Conservation (phyloP, 2,797 vertebrate genomes). For the Acridotheres tristis region DNA sequence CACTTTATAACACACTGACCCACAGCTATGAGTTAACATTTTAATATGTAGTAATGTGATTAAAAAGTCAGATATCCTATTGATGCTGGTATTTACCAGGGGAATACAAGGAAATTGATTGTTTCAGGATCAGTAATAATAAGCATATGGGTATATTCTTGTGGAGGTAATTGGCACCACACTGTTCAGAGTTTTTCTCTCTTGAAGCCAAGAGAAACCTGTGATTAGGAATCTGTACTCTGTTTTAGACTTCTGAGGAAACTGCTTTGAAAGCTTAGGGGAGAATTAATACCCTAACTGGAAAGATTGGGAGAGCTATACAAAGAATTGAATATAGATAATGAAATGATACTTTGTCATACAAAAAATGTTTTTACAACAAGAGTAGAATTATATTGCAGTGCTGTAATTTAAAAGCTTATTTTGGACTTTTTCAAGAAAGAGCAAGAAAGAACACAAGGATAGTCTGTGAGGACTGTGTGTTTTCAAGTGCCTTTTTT, state of each 20-base stretch:
- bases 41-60: constrained; percentile 47
- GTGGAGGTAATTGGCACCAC: constrained; percentile 59
- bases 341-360: not conserved
- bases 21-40: constrained; percentile 37
- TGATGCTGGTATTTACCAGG: constrained; percentile 52
- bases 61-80: constrained; percentile 42
- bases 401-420: not conserved
- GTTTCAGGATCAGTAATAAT: constrained; percentile 59
- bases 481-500: not conserved
- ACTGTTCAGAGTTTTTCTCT: constrained; percentile 36
- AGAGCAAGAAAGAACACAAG: not conserved
- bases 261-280: not conserved
- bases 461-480: not conserved
- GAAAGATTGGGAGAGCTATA: not conserved
- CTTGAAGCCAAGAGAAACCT: constrained; percentile 17
- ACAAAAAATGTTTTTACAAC: not conserved
- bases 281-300: not conserved
- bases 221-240: constrained; percentile 40
- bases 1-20: constrained; percentile 21
- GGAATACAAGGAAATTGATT: constrained; percentile 54
- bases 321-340: not conserved
- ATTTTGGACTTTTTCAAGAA: not conserved
- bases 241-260: constrained; percentile 14
- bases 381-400: not conserved
- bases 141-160: constrained; percentile 18